Evolutionary conservation across 2,888 invertebrate genomes (phyloP).

Genomic region (Pheosia tremula): DNA sequence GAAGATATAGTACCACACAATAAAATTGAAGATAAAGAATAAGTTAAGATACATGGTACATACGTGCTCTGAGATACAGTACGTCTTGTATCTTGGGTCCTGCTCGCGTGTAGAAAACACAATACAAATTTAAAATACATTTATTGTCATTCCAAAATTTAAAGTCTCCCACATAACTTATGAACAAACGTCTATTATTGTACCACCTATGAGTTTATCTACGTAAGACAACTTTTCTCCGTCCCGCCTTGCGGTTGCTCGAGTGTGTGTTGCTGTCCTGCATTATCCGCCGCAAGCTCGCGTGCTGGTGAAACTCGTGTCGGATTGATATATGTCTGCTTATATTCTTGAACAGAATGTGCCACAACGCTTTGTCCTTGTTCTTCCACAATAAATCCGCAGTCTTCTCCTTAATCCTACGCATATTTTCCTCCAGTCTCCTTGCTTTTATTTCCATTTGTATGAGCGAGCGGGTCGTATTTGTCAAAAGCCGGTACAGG

Average conservation of each 20-base stretch:
- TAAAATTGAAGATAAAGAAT: slow-evolving; percentile 56
- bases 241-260: slow-evolving; percentile 54
- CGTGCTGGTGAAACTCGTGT: slow-evolving; percentile 80
- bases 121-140: slow-evolving; percentile 44
- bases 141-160: slow-evolving; percentile 64
- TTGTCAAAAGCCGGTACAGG: slow-evolving; percentile 82
- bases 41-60: slow-evolving; percentile 63
- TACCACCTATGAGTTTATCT: slow-evolving; percentile 46
- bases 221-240: slow-evolving; percentile 60
- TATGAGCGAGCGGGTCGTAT: slow-evolving; percentile 83
- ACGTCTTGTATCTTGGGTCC: slow-evolving; percentile 32
- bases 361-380: slow-evolving; percentile 82
- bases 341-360: slow-evolving; percentile 82
- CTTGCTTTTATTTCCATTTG: slow-evolving; percentile 85
- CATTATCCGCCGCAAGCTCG: slow-evolving; percentile 76
- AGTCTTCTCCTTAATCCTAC: slow-evolving; percentile 83
- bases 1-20: slow-evolving; percentile 53
- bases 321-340: slow-evolving; percentile 80
- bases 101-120: slow-evolving; percentile 38
- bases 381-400: slow-evolving; percentile 84
- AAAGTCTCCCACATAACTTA: slow-evolving; percentile 47
- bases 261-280: slow-evolving; percentile 63
- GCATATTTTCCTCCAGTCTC: slow-evolving; percentile 84
- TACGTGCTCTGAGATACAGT: slow-evolving; percentile 60
- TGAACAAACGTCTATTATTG: slow-evolving; percentile 45